Percentiles rank a stretch among this genome's conserved stretches.
Conservation (phyloP, 2,797 vertebrate species). For the Sandelia bainsii region DNA sequence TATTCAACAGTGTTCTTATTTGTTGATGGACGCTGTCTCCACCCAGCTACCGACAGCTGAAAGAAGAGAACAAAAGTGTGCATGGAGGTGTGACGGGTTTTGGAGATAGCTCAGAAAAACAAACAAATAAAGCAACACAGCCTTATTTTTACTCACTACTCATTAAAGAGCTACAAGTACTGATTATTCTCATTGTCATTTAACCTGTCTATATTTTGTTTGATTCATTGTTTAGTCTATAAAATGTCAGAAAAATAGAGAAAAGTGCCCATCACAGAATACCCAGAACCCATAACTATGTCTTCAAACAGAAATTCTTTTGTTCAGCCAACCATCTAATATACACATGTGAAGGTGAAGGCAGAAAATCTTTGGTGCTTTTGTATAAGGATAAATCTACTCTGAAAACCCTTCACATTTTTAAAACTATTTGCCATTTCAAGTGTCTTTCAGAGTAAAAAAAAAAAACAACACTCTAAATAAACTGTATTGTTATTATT, state of each 20-base stretch:
- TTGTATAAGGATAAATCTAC: not conserved
- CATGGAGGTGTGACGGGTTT: conserved; percentile 14
- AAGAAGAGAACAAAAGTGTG: not conserved
- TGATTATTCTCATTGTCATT: not conserved
- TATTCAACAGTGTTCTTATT: conserved; percentile 20
- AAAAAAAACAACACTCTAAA: not conserved
- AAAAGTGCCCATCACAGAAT: not conserved
- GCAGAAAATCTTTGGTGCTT: not conserved
- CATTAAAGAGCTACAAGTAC: not conserved
- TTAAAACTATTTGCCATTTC: not conserved
- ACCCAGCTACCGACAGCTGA: conserved; percentile 12
- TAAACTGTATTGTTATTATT: not conserved
- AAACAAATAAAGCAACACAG: not conserved
- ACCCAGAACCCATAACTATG: not conserved
- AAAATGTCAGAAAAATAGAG: not conserved
- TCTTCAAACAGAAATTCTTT: conserved; percentile 4
- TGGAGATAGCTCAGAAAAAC: not conserved
- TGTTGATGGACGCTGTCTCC: conserved; percentile 28
- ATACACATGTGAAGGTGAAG: not conserved
- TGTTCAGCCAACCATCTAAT: not conserved
- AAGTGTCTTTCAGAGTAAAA: not conserved
- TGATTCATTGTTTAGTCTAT: conserved; percentile 4
- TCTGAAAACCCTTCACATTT: not conserved
- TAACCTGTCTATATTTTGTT: not conserved
- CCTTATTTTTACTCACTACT: conserved; percentile 1